Evolutionary conservation across 2,888 invertebrate species (phyloP), one percentile per base, ranked within the genome.

Genomic region (Halictus quadricinctus): DNA sequence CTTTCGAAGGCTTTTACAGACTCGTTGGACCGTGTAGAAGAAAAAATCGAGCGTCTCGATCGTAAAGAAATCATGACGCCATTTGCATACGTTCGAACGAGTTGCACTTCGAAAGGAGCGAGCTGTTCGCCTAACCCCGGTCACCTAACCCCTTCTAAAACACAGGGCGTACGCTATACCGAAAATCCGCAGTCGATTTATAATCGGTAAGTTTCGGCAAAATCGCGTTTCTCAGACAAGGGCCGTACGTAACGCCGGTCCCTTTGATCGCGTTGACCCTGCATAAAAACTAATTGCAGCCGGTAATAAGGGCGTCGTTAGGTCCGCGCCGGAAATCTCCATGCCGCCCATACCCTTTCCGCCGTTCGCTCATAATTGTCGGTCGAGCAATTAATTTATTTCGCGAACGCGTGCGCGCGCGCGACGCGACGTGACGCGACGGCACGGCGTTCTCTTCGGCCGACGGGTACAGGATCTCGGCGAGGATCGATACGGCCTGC

Each of bases 241-340:
- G 69, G 29, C 48, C 36, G 13, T 15, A n/a, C 36, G 18, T 72
- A 58, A 50, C 18, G n/a, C 73, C 54, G 72, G 72, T 6, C 46
- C n/a, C 82, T 69, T 86, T 81, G 77, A 80, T 86, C 85, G 75
- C 66, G 74, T 76, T 85, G 80, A 64, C 58, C 77, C 41, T 29
- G 15, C 50, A 72, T 86, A 86, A 86, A 86, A 86, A 86, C 79
- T 86, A 86, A 86, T 86, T 86, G 86, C 86, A n/a, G 54, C 15
- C 81, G 50, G 73, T 77, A 77, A 81, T 78, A 82, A 86, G 86
- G 79, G 73, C 58, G 79, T 79, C 82, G 86, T 86, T 86, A 86
- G 58, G 72, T 54, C 72, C 60, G 66, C 36, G 72, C 66, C 79
- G 48, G 81, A 77, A 72, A 72, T 80, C 54, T 29, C 48, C 64